These are phyloP conservation scores for Pachliopta kotzebuea DNA, from an alignment of 2,888 invertebrate species.

Conservation along the genomic window DNA sequence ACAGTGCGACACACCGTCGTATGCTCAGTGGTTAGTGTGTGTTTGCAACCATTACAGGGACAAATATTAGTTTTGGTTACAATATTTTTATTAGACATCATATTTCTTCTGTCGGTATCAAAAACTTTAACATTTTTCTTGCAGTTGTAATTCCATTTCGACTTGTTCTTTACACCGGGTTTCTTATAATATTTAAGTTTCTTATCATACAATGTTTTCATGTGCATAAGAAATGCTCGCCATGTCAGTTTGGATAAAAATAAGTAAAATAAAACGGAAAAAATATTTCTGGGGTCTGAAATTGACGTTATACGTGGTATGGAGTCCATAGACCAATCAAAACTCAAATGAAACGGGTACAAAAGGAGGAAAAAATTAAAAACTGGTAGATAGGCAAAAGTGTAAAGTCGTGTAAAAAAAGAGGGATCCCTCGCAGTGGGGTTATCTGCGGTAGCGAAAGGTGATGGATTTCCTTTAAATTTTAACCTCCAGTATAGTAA, in stretches of 20 bases:
- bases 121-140: conserved; percentile 65
- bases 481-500: conserved; percentile 89
- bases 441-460: conserved; percentile 97
- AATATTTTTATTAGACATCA: conserved; percentile 62
- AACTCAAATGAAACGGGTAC: conserved; percentile 93
- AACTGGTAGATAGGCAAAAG: conserved; percentile 95
- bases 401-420: conserved; percentile 89
- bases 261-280: conserved; percentile 88
- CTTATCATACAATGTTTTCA: conserved; percentile 61
- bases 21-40: conserved; percentile 84
- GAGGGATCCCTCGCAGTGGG: conserved; percentile 94
- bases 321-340: conserved; percentile 99
- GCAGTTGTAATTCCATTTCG: conserved; percentile 69
- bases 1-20: conserved; percentile 84
- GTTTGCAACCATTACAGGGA: conserved; percentile 85
- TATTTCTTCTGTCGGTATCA: conserved; percentile 66
- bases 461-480: conserved; percentile 86
- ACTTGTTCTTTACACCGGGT: conserved; percentile 65
- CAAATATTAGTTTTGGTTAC: conserved; percentile 60
- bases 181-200: conserved; percentile 67
- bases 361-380: conserved; percentile 94
- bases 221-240: conserved; percentile 60
- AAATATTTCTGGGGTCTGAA: conserved; percentile 89
- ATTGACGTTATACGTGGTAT: conserved; percentile 91
- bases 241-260: conserved; percentile 68